Conservation (phyloP, 2,797 vertebrate genomes). For the Scomberomorus guttatus region DNA sequence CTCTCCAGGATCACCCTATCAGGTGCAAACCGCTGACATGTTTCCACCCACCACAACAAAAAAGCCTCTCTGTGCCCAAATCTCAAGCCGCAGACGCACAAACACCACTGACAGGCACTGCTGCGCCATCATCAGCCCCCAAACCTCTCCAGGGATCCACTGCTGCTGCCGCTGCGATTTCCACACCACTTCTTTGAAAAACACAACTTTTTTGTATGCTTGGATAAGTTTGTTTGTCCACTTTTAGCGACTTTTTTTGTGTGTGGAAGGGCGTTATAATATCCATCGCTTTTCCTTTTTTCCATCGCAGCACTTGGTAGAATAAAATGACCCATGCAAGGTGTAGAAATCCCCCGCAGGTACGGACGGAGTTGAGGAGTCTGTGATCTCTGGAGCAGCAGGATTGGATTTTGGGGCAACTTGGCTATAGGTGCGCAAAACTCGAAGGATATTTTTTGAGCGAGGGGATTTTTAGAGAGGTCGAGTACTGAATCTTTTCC, state of each 20-base stretch:
- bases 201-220: conserved; percentile 17
- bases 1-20: conserved; percentile 87
- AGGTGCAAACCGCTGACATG: conserved; percentile 90
- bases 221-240: conserved; percentile 63
- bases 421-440: conserved; percentile 46
- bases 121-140: conserved; percentile 74
- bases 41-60: conserved; percentile 90
- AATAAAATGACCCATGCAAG: conserved; percentile 81
- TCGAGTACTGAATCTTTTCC: conserved; percentile 33
- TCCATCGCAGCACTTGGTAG: conserved; percentile 56
- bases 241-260: conserved; percentile 50
- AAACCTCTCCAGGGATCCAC: conserved; percentile 69
- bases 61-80: conserved; percentile 87
- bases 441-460: conserved; percentile 68
- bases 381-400: conserved; percentile 71
- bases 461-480: conserved; percentile 32
- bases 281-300: conserved; percentile 26
- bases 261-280: conserved; percentile 35
- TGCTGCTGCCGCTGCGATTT: conserved; percentile 48
- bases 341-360: conserved; percentile 83
- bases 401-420: conserved; percentile 42
- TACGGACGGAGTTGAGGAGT: conserved; percentile 78
- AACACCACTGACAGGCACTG: conserved; percentile 82
- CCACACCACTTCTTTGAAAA: conserved; percentile 18
- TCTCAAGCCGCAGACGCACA: conserved; percentile 83